These are phyloP conservation scores for Apogon hyalosoma DNA, from an alignment of 2,797 vertebrate genomes.

Conservation along the genomic window DNA sequence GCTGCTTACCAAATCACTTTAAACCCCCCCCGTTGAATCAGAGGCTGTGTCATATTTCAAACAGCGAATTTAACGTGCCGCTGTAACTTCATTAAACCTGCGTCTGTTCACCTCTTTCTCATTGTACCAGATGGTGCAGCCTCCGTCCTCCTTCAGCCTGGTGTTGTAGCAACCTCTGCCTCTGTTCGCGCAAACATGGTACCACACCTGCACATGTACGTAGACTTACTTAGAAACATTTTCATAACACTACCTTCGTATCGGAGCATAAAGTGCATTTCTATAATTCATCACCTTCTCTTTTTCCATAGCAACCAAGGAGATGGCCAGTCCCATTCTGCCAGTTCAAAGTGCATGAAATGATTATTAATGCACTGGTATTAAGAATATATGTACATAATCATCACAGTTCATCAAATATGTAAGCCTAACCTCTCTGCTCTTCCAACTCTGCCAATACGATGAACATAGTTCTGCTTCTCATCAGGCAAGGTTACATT, in stretches of 20 bases:
- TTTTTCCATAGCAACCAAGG: constrained; percentile 96
- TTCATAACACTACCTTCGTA: not conserved
- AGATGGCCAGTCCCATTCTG: constrained; percentile 98
- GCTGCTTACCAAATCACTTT: constrained; percentile 14
- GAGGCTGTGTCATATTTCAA: not conserved
- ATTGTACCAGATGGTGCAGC: constrained; percentile 99
- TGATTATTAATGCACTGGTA: not conserved
- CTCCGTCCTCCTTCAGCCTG: constrained; percentile 94
- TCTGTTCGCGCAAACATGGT: constrained; percentile 94
- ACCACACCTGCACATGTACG: constrained; percentile 90
- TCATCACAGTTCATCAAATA: not conserved
- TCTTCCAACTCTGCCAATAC: constrained; percentile 96
- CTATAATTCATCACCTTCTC: constrained; percentile 88
- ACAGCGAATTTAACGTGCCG: not conserved
- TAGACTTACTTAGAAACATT: not conserved
- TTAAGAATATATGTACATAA: not conserved
- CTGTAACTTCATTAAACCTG: not conserved
- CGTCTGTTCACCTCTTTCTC: constrained; percentile 91
- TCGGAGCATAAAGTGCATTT: not conserved
- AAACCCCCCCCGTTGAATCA: constrained; percentile 1
- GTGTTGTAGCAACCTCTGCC: constrained; percentile 97
- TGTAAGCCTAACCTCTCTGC: constrained; percentile 89
- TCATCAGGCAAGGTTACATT: constrained; percentile 98
- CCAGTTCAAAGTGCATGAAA: constrained; percentile 41
- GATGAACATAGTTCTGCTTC: constrained; percentile 98